Evolutionary conservation across 2,113 vertebrate genomes (phyloP).

Genomic region (Pomatostomus ruficeps): DNA sequence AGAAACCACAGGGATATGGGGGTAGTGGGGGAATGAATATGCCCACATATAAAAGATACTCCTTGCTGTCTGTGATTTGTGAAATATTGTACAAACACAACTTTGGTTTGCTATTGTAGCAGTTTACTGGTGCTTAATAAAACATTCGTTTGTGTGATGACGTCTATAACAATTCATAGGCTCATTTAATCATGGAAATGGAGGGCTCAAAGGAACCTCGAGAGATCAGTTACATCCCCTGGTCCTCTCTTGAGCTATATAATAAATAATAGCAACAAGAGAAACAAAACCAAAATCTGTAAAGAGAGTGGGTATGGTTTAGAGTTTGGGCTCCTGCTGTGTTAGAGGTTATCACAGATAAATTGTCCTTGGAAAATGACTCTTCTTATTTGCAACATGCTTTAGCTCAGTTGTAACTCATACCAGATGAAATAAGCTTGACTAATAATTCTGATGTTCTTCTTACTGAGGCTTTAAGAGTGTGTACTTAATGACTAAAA

Average conservation of each 20-base stretch:
- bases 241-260: background rate
- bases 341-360: conserved; percentile 28
- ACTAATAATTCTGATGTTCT: conserved; percentile 24
- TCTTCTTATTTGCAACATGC: background rate
- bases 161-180: background rate
- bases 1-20: background rate
- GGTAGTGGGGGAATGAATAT: background rate
- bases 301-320: background rate
- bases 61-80: background rate
- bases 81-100: background rate
- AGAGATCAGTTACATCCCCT: background rate
- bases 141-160: background rate
- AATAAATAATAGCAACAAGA: background rate
- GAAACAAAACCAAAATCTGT: background rate
- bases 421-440: conserved; percentile 28
- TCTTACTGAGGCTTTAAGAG: background rate
- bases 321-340: background rate
- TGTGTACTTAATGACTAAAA: conserved; percentile 45
- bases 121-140: conserved; percentile 2
- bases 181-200: conserved; percentile 14
- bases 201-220: background rate
- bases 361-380: conserved; percentile 7
- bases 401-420: background rate
- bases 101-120: background rate
- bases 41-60: background rate